Evolutionary conservation across 2,888 invertebrate genomes (phyloP), one percentile per base, ranked within the genome.

Genomic region (Dryobotodes eremita): DNA sequence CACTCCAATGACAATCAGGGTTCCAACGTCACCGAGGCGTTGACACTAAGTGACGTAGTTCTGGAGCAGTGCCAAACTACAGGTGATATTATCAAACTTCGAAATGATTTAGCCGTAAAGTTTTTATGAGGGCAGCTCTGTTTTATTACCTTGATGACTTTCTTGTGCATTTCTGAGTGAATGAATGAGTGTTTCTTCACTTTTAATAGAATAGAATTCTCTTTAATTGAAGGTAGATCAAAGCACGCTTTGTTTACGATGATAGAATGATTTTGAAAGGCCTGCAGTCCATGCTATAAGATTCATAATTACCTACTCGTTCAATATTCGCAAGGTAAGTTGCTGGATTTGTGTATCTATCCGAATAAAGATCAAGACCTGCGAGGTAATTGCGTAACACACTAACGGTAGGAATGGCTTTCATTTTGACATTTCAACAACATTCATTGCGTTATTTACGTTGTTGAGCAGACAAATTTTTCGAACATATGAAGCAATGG

Each of bases 1-100:
- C 62, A 77, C 13, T 68, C 70, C 82, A 84, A 86, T 83, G 87
- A 80, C 86, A 86, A 81, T 83, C 85, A 80, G 77, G 69, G 75
- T 75, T 73, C 68, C 59, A 68, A 79, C 77, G 86, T 83, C 83
- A 79, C 13, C 13, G 50, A 80, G 83, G 59, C 87, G 80, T 87
- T 87, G 87, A 87, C 83, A 79, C 77, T 26, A 42, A 1, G 65
- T 85, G 83, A 87, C 86, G 86, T 87, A 75, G 7, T 15, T 0
- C 42, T 84, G 84, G 84, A 62, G 1, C 1, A 10, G n/a, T 76
- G 86, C 84, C 84, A 84, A 66, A n/a, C 0, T 59, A 36, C 86
- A 83, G 73, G 83, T 83, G 69, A 69, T 83, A 82, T 59, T 82
- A 86, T 79, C 71, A 71, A 84, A 77, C 61, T 70, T 23, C 64